Percentiles rank a stretch among this genome's conserved stretches.
phyloP scores from a whole-genome alignment of 35 echinoderm and acorn worm genomes.

The Amphiura filiformis region DNA sequence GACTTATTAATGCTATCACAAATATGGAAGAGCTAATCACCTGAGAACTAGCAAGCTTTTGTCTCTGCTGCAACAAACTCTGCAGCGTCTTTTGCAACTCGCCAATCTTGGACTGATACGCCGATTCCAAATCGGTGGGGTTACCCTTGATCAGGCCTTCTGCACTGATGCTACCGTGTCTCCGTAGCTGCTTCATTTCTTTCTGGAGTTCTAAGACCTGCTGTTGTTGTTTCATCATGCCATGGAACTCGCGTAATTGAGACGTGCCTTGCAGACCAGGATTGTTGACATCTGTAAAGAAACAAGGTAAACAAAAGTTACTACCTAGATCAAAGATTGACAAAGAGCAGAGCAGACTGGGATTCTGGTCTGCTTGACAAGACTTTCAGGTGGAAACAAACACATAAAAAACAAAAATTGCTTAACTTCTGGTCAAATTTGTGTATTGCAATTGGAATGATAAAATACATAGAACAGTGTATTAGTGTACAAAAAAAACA shows the following conservation, averaged over 20 bases:
- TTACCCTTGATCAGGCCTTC: background rate
- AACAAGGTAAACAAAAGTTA: background rate
- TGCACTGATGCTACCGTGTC: background rate
- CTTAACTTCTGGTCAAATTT: too few relatives aligned
- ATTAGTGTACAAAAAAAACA: too few relatives aligned
- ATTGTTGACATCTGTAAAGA: background rate
- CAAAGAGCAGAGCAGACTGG: background rate
- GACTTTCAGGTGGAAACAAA: background rate
- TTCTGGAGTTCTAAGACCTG: slow-evolving; percentile 15
- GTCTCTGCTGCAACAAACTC: background rate
- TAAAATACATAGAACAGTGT: too few relatives aligned
- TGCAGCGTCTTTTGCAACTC: slow-evolving; percentile 19
- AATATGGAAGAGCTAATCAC: too few relatives aligned
- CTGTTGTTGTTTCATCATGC: slow-evolving; percentile 29
- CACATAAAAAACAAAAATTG: background rate
- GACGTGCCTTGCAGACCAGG: background rate
- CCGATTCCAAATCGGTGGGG: background rate
- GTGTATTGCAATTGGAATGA: too few relatives aligned
- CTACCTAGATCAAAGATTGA: background rate
- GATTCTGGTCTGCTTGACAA: background rate
- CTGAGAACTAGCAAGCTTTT: background rate
- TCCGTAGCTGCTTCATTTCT: slow-evolving; percentile 16
- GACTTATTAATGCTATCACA: too few relatives aligned
- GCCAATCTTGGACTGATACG: slow-evolving; percentile 17
- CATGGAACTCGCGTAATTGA: background rate